phyloP scores from a whole-genome alignment of 2,113 vertebrate species.

The Ophthalmolycus amberensis region DNA sequence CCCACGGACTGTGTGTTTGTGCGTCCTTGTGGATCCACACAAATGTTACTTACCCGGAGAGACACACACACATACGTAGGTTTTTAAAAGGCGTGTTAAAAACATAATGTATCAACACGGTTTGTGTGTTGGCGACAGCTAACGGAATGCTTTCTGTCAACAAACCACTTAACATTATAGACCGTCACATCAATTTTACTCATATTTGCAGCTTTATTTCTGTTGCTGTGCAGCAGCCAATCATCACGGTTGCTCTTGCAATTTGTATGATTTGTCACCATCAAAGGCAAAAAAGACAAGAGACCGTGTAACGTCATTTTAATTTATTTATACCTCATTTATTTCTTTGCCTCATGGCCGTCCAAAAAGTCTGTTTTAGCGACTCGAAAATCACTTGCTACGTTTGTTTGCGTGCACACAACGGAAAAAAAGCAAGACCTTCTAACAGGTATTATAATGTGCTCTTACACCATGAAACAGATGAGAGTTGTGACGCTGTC shows the following conservation, averaged over 20 bases:
- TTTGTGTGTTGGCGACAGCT: slow-evolving; percentile 46
- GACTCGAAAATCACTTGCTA: slow-evolving; percentile 5
- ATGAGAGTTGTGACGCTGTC: slow-evolving; percentile 54
- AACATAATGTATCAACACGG: slow-evolving; percentile 43
- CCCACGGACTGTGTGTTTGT: slow-evolving; percentile 37
- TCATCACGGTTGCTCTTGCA: slow-evolving; percentile 28
- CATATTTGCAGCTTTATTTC: slow-evolving; percentile 44
- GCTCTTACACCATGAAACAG: slow-evolving; percentile 53
- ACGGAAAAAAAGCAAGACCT: slow-evolving; percentile 26
- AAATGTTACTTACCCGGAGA: slow-evolving; percentile 36
- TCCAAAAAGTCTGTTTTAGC: slow-evolving; percentile 14
- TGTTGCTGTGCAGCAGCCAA: slow-evolving; percentile 19
- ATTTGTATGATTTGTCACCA: slow-evolving; percentile 51
- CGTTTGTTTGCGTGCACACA: slow-evolving; percentile 33
- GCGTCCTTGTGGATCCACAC: slow-evolving; percentile 7
- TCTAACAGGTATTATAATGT: slow-evolving; percentile 61
- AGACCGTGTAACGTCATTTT: slow-evolving; percentile 24
- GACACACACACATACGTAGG: slow-evolving; percentile 23
- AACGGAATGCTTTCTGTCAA: slow-evolving; percentile 74
- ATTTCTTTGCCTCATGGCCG: background rate
- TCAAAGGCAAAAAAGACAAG: slow-evolving; percentile 44
- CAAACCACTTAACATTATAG: slow-evolving; percentile 70
- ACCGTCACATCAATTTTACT: slow-evolving; percentile 52
- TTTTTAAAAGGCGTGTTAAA: slow-evolving; percentile 63
- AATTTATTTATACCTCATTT: slow-evolving; percentile 42